Conservation (phyloP, 2,888 invertebrate genomes). For the Clistopyga incitator region DNA sequence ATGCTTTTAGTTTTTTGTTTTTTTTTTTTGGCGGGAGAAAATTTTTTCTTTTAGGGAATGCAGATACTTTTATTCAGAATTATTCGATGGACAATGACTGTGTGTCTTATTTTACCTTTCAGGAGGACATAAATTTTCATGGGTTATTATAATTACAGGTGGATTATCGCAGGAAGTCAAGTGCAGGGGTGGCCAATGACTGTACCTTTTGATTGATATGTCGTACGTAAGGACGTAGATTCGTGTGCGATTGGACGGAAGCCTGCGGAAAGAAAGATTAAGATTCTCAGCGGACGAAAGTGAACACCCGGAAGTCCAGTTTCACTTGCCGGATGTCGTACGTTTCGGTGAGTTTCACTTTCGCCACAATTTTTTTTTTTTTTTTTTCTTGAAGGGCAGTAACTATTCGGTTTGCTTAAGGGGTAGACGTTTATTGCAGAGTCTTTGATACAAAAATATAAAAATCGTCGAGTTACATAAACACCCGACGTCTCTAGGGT, state of each 20-base stretch:
- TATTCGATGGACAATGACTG: neutral
- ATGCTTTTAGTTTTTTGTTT: too few species aligned
- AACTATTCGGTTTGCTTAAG: neutral
- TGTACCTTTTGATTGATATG: neutral
- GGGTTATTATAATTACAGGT: neutral
- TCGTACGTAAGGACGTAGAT: neutral
- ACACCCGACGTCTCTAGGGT: constrained; percentile 38
- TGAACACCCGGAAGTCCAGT: constrained; percentile 63
- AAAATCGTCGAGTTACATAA: constrained; percentile 46
- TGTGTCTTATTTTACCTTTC: too few species aligned
- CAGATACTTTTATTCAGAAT: too few species aligned
- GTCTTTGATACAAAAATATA: constrained; percentile 63
- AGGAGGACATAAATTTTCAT: neutral
- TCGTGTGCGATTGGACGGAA: neutral
- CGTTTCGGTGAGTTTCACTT: constrained; percentile 57
- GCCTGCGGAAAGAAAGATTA: neutral
- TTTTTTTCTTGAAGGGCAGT: neutral
- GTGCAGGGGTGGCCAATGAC: neutral
- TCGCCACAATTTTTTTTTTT: constrained; percentile 27
- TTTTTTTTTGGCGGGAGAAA: too few species aligned
- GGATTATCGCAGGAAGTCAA: neutral
- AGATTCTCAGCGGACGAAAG: constrained; percentile 61
- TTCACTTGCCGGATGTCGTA: constrained; percentile 24
- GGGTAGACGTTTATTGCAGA: constrained; percentile 57
- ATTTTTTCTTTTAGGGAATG: too few species aligned